Conservation (phyloP, 2,888 invertebrate species). For the Agapetus fuscipes region DNA sequence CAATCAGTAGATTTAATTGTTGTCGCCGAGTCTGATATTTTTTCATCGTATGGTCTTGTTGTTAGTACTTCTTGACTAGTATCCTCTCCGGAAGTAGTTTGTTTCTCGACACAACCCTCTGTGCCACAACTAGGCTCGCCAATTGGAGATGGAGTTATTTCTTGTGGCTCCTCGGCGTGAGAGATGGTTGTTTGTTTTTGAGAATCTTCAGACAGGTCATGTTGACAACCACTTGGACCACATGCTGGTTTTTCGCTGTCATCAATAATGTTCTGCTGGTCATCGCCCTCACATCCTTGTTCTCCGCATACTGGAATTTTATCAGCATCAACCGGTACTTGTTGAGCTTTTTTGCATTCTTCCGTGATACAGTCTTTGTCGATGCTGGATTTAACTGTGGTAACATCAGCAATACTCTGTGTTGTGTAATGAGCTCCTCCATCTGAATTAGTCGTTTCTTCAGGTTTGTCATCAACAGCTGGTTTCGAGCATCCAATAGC, state of each 20-base stretch:
- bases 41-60: not conserved
- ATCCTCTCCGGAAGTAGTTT: not conserved
- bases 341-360: slow-evolving; percentile 5
- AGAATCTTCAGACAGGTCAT: slow-evolving; percentile 4
- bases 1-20: slow-evolving; percentile 3
- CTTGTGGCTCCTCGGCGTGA: too few relatives aligned
- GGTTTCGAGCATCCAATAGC: slow-evolving; percentile 6
- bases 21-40: not conserved
- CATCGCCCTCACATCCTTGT: slow-evolving; percentile 24
- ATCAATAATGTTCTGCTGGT: slow-evolving; percentile 15
- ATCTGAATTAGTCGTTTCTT: slow-evolving; percentile 9
- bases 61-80: not conserved
- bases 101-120: not conserved
- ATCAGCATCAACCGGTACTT: slow-evolving; percentile 19
- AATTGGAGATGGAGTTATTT: too few relatives aligned
- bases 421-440: slow-evolving; percentile 17
- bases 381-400: not conserved
- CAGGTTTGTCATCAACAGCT: slow-evolving; percentile 5
- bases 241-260: slow-evolving; percentile 15
- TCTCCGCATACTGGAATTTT: slow-evolving; percentile 24
- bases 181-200: not conserved
- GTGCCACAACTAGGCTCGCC: slow-evolving; percentile 1
- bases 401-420: slow-evolving; percentile 7
- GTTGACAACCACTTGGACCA: slow-evolving; percentile 15
- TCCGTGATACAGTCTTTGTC: slow-evolving; percentile 3